Conservation (phyloP, 2,797 vertebrate genomes). For the Luscinia luscinia region DNA sequence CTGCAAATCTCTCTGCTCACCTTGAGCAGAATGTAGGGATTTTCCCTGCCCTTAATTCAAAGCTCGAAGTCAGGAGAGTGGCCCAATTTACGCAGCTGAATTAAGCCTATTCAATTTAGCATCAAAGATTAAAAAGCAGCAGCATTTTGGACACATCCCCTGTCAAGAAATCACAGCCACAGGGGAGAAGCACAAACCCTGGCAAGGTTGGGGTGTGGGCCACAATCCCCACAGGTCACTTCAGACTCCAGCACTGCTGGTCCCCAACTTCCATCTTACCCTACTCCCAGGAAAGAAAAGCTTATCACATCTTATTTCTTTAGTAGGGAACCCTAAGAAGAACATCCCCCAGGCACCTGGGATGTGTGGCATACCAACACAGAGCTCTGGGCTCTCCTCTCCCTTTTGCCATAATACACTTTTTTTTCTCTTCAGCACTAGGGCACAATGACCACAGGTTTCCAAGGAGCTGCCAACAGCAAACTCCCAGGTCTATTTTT, state of each 20-base stretch:
- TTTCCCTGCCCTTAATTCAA: not conserved
- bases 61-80: not conserved
- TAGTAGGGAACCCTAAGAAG: not conserved
- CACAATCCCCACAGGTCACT: accelerated
- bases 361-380: no score
- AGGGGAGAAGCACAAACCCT: not conserved
- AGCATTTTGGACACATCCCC: not conserved
- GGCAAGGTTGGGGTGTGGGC: not conserved
- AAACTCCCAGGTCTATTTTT: not conserved
- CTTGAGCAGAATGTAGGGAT: not conserved
- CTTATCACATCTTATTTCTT: not conserved
- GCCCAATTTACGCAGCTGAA: not conserved
- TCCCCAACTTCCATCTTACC: not conserved
- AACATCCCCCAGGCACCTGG: not conserved
- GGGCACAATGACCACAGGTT: not conserved
- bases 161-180: not conserved
- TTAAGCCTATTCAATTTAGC: not conserved
- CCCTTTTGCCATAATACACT: accelerated
- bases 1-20: not conserved
- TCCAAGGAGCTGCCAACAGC: not conserved
- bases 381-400: not conserved
- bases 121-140: not conserved
- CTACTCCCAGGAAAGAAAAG: not conserved
- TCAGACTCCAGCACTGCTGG: not conserved
- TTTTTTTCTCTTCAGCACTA: not conserved